Evolutionary conservation across 92 coral and sea anemone genomes (phyloP).

Genomic region (Epizoanthus fatuus): DNA sequence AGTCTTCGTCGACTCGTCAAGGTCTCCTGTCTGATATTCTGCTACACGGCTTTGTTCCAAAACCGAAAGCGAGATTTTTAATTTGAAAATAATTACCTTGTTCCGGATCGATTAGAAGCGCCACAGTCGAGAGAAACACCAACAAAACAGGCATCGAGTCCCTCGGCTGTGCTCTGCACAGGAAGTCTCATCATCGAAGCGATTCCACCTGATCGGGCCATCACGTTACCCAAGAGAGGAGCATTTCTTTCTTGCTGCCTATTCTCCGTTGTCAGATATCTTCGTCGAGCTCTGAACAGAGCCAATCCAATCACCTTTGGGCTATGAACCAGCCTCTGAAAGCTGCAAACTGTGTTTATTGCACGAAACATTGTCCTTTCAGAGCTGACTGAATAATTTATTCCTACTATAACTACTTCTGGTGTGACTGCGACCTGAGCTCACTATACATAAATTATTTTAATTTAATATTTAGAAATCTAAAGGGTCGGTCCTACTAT

Average conservation of each 20-base stretch:
- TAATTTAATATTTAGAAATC: too few relatives aligned
- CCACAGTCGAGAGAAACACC: conserved; percentile 93
- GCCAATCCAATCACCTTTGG: not conserved
- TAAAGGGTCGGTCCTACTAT: too few relatives aligned
- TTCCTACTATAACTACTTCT: too few relatives aligned
- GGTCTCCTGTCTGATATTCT: not conserved
- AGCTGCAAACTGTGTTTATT: not conserved
- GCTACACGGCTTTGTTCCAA: not conserved
- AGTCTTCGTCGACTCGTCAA: not conserved
- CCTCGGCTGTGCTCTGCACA: conserved; percentile 66
- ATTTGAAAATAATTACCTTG: conserved; percentile 57
- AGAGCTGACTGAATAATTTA: too few relatives aligned
- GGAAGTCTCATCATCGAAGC: conserved; percentile 87
- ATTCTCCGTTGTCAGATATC: not conserved
- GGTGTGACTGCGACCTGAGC: too few relatives aligned
- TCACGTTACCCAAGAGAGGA: conserved; percentile 73
- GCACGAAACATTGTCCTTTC: not conserved
- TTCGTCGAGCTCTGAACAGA: not conserved
- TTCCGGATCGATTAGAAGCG: conserved; percentile 80
- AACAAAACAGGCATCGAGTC: conserved; percentile 89
- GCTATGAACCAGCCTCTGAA: not conserved
- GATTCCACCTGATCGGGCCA: conserved; percentile 88
- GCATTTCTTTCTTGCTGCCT: conserved; percentile 7
- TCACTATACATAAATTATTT: too few relatives aligned
- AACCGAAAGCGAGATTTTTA: not conserved